Percentiles rank a stretch among this genome's conserved stretches.
phyloP scores from a whole-genome alignment of 1,140 invertebrate genomes.

The Drosophila rhopaloa region DNA sequence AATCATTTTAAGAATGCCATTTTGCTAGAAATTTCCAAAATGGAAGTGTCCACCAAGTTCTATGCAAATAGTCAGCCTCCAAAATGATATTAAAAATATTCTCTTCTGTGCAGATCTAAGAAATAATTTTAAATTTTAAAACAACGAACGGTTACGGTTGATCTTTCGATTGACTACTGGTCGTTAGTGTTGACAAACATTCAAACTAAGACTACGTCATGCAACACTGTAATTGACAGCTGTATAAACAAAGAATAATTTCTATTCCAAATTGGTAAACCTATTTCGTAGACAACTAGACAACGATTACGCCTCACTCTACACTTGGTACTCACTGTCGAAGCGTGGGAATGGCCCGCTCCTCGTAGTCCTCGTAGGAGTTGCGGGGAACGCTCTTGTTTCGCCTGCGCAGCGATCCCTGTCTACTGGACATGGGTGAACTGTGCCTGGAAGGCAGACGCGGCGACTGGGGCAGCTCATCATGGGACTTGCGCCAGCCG shows the following conservation, averaged over 20 bases:
- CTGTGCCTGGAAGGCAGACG: slow-evolving; percentile 78
- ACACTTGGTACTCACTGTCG: slow-evolving; percentile 88
- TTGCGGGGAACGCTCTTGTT: slow-evolving; percentile 91
- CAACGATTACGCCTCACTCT: slow-evolving; percentile 3
- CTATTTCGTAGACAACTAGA: slow-evolving; percentile 12
- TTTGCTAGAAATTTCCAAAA: too few species aligned
- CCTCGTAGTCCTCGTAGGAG: slow-evolving; percentile 95
- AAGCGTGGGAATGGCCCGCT: slow-evolving; percentile 92
- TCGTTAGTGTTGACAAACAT: slow-evolving; percentile 17
- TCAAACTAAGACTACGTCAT: slow-evolving; percentile 26
- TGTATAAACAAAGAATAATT: slow-evolving; percentile 22
- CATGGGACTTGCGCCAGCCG: slow-evolving; percentile 69
- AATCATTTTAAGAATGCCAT: too few species aligned
- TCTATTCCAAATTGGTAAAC: slow-evolving; percentile 28
- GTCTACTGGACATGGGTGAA: slow-evolving; percentile 85
- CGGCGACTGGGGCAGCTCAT: slow-evolving; percentile 81
- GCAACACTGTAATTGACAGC: slow-evolving; percentile 32
- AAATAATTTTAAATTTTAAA: slow-evolving; percentile 12
- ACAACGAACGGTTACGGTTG: slow-evolving; percentile 42
- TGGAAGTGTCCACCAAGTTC: too few species aligned
- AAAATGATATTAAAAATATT: neutral
- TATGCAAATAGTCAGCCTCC: too few species aligned
- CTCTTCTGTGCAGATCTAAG: neutral
- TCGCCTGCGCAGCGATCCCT: slow-evolving; percentile 88
- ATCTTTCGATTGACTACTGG: slow-evolving; percentile 7